Evolutionary conservation across 30 jellyfish, hydroid and myxozoan species (phyloP).

Genomic region (Rhopilema esculentum): DNA sequence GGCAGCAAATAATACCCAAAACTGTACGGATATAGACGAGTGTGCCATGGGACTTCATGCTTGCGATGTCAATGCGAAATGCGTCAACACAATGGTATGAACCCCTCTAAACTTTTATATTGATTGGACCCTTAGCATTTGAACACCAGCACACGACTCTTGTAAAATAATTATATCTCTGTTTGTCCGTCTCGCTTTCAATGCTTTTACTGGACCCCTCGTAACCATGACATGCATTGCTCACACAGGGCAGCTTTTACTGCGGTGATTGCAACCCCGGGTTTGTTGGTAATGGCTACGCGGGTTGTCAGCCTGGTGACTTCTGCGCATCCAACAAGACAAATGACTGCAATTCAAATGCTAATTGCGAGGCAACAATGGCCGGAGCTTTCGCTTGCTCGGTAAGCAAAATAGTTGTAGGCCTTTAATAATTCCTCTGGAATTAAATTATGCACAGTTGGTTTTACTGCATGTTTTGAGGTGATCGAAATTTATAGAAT

Average conservation of each 20-base stretch:
- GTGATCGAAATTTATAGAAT: too few relatives aligned
- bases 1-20: slow-evolving; percentile 78
- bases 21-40: slow-evolving; percentile 88
- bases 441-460: too few relatives aligned
- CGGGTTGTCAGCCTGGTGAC: slow-evolving; percentile 93
- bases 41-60: slow-evolving; percentile 68
- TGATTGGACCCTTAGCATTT: too few relatives aligned
- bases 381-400: slow-evolving; percentile 77
- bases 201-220: neutral
- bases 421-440: neutral
- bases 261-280: slow-evolving; percentile 98
- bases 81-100: slow-evolving; percentile 90
- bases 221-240: neutral
- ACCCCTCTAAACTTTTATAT: neutral
- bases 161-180: neutral
- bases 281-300: slow-evolving; percentile 93
- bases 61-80: slow-evolving; percentile 87
- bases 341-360: slow-evolving; percentile 77
- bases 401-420: slow-evolving; percentile 53
- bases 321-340: slow-evolving; percentile 75
- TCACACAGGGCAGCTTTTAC: slow-evolving; percentile 82
- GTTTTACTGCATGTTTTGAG: too few relatives aligned
- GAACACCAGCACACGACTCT: neutral
- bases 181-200: neutral
- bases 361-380: slow-evolving; percentile 75